These are phyloP conservation scores for Corvus hawaiiensis DNA, from an alignment of 2,113 vertebrate species.

Conservation along the genomic window DNA sequence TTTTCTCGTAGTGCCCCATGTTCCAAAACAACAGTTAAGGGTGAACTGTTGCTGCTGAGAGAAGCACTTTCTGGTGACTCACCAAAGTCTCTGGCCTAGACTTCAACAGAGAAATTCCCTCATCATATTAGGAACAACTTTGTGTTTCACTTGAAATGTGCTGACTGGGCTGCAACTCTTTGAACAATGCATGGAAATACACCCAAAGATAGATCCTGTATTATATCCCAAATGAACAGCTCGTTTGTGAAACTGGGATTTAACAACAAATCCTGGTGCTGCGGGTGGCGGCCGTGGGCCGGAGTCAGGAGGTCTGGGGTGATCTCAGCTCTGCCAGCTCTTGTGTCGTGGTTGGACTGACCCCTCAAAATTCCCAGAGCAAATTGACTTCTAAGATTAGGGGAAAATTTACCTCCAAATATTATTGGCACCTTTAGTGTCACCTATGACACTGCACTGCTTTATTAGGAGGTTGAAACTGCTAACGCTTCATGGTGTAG, in stretches of 20 bases:
- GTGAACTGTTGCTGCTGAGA: constrained; percentile 1
- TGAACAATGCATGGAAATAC: background rate
- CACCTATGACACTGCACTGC: fast-evolving
- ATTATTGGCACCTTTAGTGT: background rate
- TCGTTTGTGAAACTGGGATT: background rate
- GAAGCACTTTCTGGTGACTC: background rate
- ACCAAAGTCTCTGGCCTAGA: background rate
- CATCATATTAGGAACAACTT: background rate
- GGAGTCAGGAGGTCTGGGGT: background rate
- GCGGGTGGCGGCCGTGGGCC: fast-evolving
- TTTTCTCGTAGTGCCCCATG: background rate
- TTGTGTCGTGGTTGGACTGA: background rate
- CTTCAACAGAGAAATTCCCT: background rate
- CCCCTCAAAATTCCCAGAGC: background rate
- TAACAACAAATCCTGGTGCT: background rate
- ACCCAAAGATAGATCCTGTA: background rate
- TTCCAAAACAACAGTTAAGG: background rate
- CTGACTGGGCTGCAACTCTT: background rate
- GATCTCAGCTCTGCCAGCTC: background rate
- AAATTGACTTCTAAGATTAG: background rate
- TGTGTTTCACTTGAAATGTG: background rate
- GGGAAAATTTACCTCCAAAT: background rate
- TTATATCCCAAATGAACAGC: background rate
- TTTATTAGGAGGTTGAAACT: background rate
- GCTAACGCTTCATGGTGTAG: fast-evolving